Base-by-base conservation (phyloP, 2,113 vertebrate species). In the Ochotona curzoniae region DNA sequence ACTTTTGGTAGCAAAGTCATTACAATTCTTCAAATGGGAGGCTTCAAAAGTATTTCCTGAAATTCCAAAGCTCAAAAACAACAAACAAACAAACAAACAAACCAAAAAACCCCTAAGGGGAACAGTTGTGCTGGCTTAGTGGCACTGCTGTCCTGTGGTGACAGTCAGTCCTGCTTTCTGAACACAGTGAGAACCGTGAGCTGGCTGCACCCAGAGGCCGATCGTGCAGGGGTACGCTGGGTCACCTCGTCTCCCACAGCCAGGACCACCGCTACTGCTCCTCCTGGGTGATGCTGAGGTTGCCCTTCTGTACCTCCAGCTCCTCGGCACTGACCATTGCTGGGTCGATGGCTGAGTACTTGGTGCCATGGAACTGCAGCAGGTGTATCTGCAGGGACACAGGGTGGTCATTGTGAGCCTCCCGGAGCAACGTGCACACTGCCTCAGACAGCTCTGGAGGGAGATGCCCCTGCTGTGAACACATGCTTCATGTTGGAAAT, bases 331-430 rank as follows among this genome's bases (percentile, higher is more conserved):
- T 99, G 90, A 99, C 98, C 99, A 99, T 99, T 32, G 98, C 98
- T 0, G 99, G 99, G 93, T 98, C 99, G 8, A 99, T 99, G 90
- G 99, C 99, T 0, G 99, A 99, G 0, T 99, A 99, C 11, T 99
- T 98, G 15, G 99, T 99, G 38, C 99, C 99, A 0, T 99, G 99
- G 97, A 99, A 99, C 96, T 99, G 99, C 23, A 99, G 98, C 82
- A 99, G 93, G 69, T 99, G 99, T 94, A 99, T 99, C 99, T 99
- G 97, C 49, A 3, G 86, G 78, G 63, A 94, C 0, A 0, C 57
- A 96, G 93, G 47, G 9, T 5, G 54, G 54, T 57, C 54, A 57
- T 14, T 57, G 54, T 44, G 54, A 14, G 5, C 14, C 54, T 28
- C 32, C 49, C n/a, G 38, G 35, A 79, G 2, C 12, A 11, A 25